Evolutionary conservation across 1,140 invertebrate genomes (phyloP).

Genomic region (Drosophila busckii): DNA sequence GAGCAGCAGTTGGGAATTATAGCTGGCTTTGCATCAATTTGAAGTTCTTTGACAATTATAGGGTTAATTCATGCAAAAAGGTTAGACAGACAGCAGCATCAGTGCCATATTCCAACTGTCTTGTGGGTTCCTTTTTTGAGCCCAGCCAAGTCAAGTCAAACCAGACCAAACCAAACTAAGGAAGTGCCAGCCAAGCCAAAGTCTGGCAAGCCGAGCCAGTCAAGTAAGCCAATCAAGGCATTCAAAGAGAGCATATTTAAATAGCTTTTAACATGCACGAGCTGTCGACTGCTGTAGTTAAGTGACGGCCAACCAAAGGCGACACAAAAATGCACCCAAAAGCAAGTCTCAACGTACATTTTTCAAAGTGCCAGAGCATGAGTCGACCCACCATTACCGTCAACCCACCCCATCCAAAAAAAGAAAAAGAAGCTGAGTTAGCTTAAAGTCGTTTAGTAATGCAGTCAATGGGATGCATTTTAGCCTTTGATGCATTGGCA

Average conservation of each 20-base stretch:
- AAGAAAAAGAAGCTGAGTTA: constrained; percentile 19
- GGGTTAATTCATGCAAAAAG: constrained; percentile 60
- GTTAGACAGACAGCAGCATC: constrained; percentile 36
- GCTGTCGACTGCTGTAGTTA: constrained; percentile 68
- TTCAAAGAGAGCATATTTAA: constrained; percentile 76
- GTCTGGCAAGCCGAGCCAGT: constrained; percentile 26
- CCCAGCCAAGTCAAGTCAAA: constrained; percentile 35
- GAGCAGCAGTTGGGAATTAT: no score
- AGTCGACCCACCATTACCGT: not conserved
- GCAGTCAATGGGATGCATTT: constrained; percentile 60
- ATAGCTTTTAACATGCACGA: constrained; percentile 75
- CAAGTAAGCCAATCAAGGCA: constrained; percentile 71
- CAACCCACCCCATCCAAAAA: no score
- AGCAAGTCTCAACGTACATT: constrained; percentile 32
- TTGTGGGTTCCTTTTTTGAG: constrained; percentile 41
- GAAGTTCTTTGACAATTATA: constrained; percentile 34
- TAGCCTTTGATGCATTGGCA: constrained; percentile 50
- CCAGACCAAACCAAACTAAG: constrained; percentile 17
- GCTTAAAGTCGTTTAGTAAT: constrained; percentile 65
- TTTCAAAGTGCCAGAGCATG: constrained; percentile 40
- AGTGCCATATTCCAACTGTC: constrained; percentile 1
- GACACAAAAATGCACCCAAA: constrained; percentile 68
- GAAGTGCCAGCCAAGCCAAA: constrained; percentile 20
- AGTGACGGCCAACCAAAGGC: constrained; percentile 70
- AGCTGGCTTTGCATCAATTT: constrained; percentile 5